phyloP scores from a whole-genome alignment of 2,888 invertebrate species.

The Dicyrtoma fusca region DNA sequence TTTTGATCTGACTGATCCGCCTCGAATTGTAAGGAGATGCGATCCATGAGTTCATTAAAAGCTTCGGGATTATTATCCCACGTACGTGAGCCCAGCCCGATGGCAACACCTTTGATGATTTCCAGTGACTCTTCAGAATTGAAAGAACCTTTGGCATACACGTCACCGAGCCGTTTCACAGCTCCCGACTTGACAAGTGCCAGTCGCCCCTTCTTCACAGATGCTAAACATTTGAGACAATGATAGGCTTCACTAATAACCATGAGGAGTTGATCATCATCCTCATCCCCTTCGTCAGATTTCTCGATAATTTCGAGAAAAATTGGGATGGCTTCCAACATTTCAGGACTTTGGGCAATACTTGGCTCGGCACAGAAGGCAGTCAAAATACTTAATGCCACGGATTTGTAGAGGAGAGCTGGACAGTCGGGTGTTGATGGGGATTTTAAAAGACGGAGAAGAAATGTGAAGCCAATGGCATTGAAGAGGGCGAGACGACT shows the following conservation, averaged over 20 bases:
- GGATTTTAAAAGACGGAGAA: constrained; percentile 77
- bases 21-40: constrained; percentile 83
- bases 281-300: constrained; percentile 77
- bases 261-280: constrained; percentile 74
- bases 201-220: constrained; percentile 72
- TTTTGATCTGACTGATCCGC: constrained; percentile 86
- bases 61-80: constrained; percentile 76
- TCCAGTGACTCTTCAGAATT: constrained; percentile 86
- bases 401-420: constrained; percentile 85
- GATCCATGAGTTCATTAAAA: constrained; percentile 79
- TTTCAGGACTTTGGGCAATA: constrained; percentile 78
- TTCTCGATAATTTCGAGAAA: constrained; percentile 81
- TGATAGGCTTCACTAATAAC: constrained; percentile 59
- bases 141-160: constrained; percentile 84
- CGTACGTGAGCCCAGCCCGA: constrained; percentile 71
- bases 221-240: constrained; percentile 57
- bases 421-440: constrained; percentile 81
- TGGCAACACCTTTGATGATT: constrained; percentile 75
- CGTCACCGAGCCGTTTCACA: constrained; percentile 67
- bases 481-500: constrained; percentile 82
- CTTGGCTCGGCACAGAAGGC: constrained; percentile 82
- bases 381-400: constrained; percentile 83
- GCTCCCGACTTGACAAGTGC: constrained; percentile 77
- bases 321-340: constrained; percentile 80
- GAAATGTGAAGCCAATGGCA: constrained; percentile 84